Evolutionary conservation across 2,797 vertebrate species (phyloP).

Genomic region (Coregonus ussuriensis): DNA sequence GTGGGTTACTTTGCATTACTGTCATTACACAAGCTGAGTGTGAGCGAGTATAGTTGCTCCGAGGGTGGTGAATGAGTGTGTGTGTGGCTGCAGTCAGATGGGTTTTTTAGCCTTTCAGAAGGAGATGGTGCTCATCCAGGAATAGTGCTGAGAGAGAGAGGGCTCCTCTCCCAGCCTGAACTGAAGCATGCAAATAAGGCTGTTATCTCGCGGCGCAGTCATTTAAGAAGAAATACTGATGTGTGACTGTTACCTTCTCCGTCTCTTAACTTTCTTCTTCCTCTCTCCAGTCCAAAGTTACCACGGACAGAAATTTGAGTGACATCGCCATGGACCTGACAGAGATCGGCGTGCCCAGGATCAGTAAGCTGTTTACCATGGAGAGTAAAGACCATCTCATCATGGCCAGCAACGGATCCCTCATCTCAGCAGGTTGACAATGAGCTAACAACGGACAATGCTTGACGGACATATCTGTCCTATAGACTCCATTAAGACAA

Average conservation of each 20-base stretch:
- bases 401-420: constrained; percentile 94
- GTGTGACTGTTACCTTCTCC: constrained; percentile 12
- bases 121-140: constrained; percentile 61
- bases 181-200: constrained; percentile 44
- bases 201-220: constrained; percentile 32
- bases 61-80: constrained; percentile 26
- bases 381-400: constrained; percentile 90
- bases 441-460: neutral
- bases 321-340: constrained; percentile 95
- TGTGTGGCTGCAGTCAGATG: constrained; percentile 42
- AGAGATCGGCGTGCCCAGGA: constrained; percentile 79
- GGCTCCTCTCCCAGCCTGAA: constrained; percentile 22
- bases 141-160: constrained; percentile 43
- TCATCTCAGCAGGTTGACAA: constrained; percentile 89
- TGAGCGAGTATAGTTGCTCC: constrained; percentile 31
- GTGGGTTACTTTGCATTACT: neutral
- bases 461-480: constrained; percentile 10
- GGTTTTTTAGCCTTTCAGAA: constrained; percentile 52
- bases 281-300: constrained; percentile 85
- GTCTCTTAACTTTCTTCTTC: neutral
- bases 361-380: constrained; percentile 79
- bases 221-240: constrained; percentile 49
- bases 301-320: constrained; percentile 87
- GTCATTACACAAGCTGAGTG: constrained; percentile 15
- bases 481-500: neutral